Evolutionary conservation across 2,113 vertebrate species (phyloP).

Genomic region (Apus apus): DNA sequence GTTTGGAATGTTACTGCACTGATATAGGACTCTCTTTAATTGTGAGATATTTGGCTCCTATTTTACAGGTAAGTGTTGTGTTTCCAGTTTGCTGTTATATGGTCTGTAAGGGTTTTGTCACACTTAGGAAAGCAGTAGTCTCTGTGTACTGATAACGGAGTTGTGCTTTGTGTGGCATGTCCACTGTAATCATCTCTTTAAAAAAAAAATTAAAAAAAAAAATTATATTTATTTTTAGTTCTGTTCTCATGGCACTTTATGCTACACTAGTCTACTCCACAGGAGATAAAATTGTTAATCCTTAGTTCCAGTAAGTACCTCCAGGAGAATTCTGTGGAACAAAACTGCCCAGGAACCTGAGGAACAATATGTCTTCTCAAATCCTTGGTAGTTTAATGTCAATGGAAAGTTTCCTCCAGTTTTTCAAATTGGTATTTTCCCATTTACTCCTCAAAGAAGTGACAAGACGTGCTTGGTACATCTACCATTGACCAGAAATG

Average conservation of each 20-base stretch:
- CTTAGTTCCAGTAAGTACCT: background rate
- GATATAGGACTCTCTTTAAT: background rate
- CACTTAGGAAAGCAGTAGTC: background rate
- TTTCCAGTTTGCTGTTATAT: background rate
- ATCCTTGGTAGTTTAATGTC: background rate
- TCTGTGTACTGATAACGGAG: background rate
- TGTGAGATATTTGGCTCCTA: background rate
- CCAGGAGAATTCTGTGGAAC: background rate
- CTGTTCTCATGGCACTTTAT: background rate
- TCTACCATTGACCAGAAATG: background rate
- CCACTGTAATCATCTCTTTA: background rate
- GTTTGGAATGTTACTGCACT: background rate
- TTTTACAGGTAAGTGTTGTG: background rate
- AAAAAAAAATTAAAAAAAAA: no score
- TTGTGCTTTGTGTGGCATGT: background rate
- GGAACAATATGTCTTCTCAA: background rate
- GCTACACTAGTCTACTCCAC: background rate
- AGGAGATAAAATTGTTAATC: background rate
- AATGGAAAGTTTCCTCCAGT: background rate
- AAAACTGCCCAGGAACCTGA: rapidly evolving
- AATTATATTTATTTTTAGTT: background rate
- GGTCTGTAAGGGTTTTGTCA: background rate
- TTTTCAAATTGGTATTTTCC: background rate
- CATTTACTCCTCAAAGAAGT: background rate
- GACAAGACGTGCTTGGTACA: background rate